Evolutionary conservation across 2,888 invertebrate genomes (phyloP).

Genomic region (Mythimna vitellina): DNA sequence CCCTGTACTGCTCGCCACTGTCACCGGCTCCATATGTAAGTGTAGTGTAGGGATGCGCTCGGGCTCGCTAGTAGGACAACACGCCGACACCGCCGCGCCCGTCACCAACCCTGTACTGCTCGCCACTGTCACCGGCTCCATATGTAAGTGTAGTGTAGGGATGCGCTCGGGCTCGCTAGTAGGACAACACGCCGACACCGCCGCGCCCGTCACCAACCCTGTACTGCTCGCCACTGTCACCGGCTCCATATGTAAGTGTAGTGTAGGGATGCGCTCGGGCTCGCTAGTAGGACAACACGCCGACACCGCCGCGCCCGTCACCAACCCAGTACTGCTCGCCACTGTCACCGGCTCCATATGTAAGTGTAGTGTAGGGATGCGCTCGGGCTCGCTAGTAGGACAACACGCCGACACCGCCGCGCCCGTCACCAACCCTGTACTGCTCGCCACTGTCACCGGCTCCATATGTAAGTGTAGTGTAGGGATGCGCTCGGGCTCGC

Average conservation of each 20-base stretch:
- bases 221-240: conserved; percentile 94
- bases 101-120: conserved; percentile 97
- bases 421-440: conserved; percentile 96
- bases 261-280: conserved; percentile 97
- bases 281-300: conserved; percentile 97
- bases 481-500: conserved; percentile 93
- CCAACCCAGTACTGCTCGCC: conserved; percentile 96
- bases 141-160: too few relatives aligned
- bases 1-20: conserved; percentile 95
- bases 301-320: conserved; percentile 95
- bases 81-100: conserved; percentile 95
- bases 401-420: conserved; percentile 96
- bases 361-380: conserved; percentile 92
- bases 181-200: conserved; percentile 96
- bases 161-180: conserved; percentile 98
- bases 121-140: conserved; percentile 92
- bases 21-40: conserved; percentile 93
- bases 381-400: conserved; percentile 97
- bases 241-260: too few relatives aligned
- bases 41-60: too few relatives aligned
- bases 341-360: conserved; percentile 92
- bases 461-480: conserved; percentile 94
- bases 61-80: conserved; percentile 97
- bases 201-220: conserved; percentile 96
- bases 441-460: conserved; percentile 94